These are phyloP conservation scores for Cladorhizidae sp. DNA, from an alignment of 37 sponge, comb jelly and placozoan species.

Conservation along the genomic window DNA sequence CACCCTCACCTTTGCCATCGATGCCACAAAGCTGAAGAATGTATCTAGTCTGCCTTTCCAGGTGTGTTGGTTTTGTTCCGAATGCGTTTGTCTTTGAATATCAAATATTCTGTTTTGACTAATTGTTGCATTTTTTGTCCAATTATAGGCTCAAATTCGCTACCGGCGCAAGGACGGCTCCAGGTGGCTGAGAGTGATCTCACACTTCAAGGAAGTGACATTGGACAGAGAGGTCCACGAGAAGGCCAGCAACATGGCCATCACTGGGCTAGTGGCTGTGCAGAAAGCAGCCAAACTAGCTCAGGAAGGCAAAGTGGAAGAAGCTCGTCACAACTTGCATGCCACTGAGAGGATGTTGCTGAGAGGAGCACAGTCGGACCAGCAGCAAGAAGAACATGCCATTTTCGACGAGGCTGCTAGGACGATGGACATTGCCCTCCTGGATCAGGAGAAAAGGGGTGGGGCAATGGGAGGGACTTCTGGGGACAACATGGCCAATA, in stretches of 20 bases:
- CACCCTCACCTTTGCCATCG: slow-evolving; percentile 61
- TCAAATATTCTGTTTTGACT: background rate
- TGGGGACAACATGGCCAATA: slow-evolving; percentile 65
- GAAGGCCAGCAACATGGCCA: slow-evolving; percentile 75
- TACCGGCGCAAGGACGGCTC: slow-evolving; percentile 84
- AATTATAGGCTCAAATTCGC: slow-evolving; percentile 76
- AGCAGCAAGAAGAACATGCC: slow-evolving; percentile 89
- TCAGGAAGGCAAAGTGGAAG: slow-evolving; percentile 65
- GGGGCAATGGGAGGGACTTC: slow-evolving; percentile 25
- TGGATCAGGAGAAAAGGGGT: slow-evolving; percentile 25
- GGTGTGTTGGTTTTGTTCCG: slow-evolving; percentile 9
- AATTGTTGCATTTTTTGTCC: background rate
- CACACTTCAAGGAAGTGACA: slow-evolving; percentile 61
- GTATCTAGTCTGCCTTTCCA: slow-evolving; percentile 69
- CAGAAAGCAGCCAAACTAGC: slow-evolving; percentile 81
- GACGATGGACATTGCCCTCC: slow-evolving; percentile 62
- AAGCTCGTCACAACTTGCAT: slow-evolving; percentile 80
- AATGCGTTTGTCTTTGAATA: background rate
- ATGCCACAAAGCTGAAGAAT: slow-evolving; percentile 49
- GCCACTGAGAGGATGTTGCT: slow-evolving; percentile 69
- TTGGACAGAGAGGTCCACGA: slow-evolving; percentile 55
- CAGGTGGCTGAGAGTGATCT: slow-evolving; percentile 82
- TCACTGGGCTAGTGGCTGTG: slow-evolving; percentile 83
- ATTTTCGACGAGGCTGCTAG: slow-evolving; percentile 61
- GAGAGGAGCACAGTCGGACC: slow-evolving; percentile 60